A percentile compares a stretch with the other conserved stretches of the same genome.
phyloP scores from a whole-genome alignment of 1,140 invertebrate genomes.

The Matsumurasca onukii region DNA sequence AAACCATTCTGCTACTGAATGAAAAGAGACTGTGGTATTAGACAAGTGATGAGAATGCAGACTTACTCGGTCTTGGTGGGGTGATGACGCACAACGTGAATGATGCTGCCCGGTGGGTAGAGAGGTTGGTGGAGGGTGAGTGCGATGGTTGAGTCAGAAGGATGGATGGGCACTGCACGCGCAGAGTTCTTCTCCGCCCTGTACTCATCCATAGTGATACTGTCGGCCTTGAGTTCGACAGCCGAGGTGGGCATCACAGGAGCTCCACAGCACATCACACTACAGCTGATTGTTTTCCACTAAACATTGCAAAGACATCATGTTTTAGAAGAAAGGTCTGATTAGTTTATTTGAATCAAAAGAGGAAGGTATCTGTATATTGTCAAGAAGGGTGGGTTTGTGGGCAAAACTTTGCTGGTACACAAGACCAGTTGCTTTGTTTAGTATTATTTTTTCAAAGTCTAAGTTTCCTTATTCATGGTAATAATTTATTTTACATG shows the following conservation, averaged over 20 bases:
- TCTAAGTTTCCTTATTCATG: no score
- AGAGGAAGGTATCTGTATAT: no score
- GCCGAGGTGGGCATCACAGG: constrained; percentile 66
- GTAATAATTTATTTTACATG: no score
- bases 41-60: neutral
- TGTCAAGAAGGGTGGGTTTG: no score
- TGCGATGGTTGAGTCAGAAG: constrained; percentile 70
- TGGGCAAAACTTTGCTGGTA: no score
- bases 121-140: constrained; percentile 78
- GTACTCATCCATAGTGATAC: constrained; percentile 63
- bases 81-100: constrained; percentile 89
- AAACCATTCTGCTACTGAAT: constrained; percentile 16
- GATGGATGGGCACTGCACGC: constrained; percentile 62
- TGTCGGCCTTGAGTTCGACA: constrained; percentile 61
- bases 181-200: constrained; percentile 60
- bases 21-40: no score
- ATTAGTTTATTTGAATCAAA: no score
- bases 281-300: constrained; percentile 89
- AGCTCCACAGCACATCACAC: constrained; percentile 76
- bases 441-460: no score
- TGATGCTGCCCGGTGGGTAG: constrained; percentile 85
- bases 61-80: constrained; percentile 80
- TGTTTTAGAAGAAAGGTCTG: no score
- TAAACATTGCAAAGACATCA: constrained; percentile 50
- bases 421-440: no score